Percentiles rank a stretch among this genome's conserved stretches.
Conservation (phyloP, 1,140 invertebrate genomes). For the Maniola jurtina region DNA sequence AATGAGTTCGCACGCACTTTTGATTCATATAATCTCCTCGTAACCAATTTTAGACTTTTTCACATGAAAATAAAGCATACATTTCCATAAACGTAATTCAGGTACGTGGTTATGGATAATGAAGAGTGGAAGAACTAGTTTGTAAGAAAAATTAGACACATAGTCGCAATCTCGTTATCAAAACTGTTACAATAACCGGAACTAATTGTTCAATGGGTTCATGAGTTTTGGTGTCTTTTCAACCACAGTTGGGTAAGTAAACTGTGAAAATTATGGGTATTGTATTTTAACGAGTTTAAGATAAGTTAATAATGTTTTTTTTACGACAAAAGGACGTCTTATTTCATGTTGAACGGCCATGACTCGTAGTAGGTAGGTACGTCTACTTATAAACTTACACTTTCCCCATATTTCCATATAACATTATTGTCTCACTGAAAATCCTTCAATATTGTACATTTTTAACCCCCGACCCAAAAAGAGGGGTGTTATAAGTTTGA, state of each 20-base stretch:
- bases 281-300: too few relatives aligned
- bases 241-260: neutral
- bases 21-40: conserved; percentile 12
- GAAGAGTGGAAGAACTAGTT: conserved; percentile 8
- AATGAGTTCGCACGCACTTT: conserved; percentile 31
- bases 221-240: neutral
- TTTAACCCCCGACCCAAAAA: too few relatives aligned
- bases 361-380: too few relatives aligned
- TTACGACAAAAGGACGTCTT: too few relatives aligned
- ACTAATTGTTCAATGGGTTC: conserved; percentile 12
- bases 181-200: conserved; percentile 15
- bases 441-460: too few relatives aligned
- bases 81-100: conserved; percentile 3
- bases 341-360: too few relatives aligned
- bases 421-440: too few relatives aligned
- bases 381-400: too few relatives aligned
- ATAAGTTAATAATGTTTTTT: too few relatives aligned
- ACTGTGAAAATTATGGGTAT: too few relatives aligned
- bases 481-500: too few relatives aligned
- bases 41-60: conserved; percentile 10
- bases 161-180: conserved; percentile 3
- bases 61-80: neutral
- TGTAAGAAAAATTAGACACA: conserved; percentile 9
- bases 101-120: conserved; percentile 10
- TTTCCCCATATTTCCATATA: too few relatives aligned